Evolutionary conservation across 2,113 vertebrate genomes (phyloP).

Genomic region (Aviceda subcristata): DNA sequence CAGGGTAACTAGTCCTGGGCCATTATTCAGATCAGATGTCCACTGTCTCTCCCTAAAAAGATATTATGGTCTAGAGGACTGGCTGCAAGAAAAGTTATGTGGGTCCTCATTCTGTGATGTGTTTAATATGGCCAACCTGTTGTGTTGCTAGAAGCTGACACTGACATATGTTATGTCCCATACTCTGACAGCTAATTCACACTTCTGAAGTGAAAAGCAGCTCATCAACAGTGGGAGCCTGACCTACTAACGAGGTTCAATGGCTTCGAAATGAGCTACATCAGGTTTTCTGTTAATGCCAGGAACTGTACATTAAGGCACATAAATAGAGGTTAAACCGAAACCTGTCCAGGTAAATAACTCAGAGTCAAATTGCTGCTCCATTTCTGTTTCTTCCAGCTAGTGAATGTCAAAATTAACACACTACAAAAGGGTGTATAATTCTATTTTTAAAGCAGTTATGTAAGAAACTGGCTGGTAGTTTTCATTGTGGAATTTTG

Average conservation of each 20-base stretch:
- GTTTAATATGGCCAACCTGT: not conserved
- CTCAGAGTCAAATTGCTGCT: conserved; percentile 35
- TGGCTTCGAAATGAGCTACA: not conserved
- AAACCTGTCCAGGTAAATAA: not conserved
- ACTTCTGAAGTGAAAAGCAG: not conserved
- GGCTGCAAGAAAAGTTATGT: not conserved
- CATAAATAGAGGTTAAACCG: not conserved
- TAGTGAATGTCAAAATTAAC: conserved; percentile 23
- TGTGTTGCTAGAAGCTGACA: not conserved
- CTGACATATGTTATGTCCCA: not conserved
- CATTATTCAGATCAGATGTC: not conserved
- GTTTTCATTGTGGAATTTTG: conserved; percentile 25
- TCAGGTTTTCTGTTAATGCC: not conserved
- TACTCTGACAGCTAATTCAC: not conserved
- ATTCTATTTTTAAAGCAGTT: conserved; percentile 11
- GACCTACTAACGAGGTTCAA: not conserved
- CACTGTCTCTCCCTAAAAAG: not conserved
- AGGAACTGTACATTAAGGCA: not conserved
- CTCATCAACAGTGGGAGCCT: not conserved
- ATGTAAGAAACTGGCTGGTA: not conserved
- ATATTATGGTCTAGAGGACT: not conserved
- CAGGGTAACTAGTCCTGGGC: not conserved
- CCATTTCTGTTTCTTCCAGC: not conserved
- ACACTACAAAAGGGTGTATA: conserved; percentile 21
- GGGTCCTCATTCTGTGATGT: not conserved